Evolutionary conservation across 2,113 vertebrate genomes (phyloP).

Genomic region (Struthio camelus): DNA sequence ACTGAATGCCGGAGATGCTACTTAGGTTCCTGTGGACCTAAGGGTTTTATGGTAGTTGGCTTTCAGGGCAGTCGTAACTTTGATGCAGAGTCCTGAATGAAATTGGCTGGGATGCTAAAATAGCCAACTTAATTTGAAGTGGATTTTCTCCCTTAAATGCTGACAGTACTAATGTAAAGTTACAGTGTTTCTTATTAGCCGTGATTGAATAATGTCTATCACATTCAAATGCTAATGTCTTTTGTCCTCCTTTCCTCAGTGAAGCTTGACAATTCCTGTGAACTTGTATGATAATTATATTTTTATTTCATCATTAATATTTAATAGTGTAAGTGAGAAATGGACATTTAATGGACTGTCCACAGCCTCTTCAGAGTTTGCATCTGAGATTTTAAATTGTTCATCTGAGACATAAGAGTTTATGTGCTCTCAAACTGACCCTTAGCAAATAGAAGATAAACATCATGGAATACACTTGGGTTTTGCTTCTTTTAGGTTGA

Average conservation of each 20-base stretch:
- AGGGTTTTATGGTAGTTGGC: neutral
- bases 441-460: neutral
- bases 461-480: neutral
- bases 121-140: neutral
- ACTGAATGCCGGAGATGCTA: neutral
- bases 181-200: neutral
- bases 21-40: neutral
- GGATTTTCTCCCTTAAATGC: neutral
- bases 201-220: neutral
- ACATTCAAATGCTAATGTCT: neutral
- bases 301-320: constrained; percentile 6
- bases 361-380: neutral
- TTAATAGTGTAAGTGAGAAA: neutral
- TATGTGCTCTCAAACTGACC: neutral
- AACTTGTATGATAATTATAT: neutral
- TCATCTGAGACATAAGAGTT: neutral
- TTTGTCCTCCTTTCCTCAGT: neutral
- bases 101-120: neutral
- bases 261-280: neutral
- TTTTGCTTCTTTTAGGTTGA: neutral
- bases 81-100: neutral
- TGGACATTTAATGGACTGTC: neutral
- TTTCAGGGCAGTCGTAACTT: neutral
- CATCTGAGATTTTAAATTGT: neutral
- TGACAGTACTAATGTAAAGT: neutral